Evolutionary conservation across 2,888 invertebrate genomes (phyloP).

Genomic region (Gandaritis pyraliata): DNA sequence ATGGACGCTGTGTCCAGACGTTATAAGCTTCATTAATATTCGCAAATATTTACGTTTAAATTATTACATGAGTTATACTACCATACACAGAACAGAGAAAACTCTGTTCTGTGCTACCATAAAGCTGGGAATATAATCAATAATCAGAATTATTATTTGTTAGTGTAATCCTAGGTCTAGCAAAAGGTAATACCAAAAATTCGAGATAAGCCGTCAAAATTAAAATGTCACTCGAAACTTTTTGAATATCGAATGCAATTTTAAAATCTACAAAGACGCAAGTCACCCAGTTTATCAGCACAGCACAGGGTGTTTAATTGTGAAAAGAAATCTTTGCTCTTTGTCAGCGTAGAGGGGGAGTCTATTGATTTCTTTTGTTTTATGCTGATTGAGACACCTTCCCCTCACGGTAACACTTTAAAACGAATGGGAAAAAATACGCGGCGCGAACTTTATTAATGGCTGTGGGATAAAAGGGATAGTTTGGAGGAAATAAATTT

Average conservation of each 20-base stretch:
- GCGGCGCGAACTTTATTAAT: slow-evolving; percentile 51
- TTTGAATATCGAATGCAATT: slow-evolving; percentile 1
- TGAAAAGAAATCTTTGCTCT: slow-evolving; percentile 85
- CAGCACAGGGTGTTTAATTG: slow-evolving; percentile 79
- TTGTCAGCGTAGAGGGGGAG: slow-evolving; percentile 75
- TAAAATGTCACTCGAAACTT: neutral
- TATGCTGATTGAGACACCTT: slow-evolving; percentile 85
- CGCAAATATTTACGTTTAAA: neutral
- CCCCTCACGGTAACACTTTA: slow-evolving; percentile 72
- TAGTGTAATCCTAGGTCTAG: no score
- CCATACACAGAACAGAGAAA: no score
- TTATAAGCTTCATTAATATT: slow-evolving; percentile 21
- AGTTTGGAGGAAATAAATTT: slow-evolving; percentile 29
- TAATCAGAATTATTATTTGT: no score
- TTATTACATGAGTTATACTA: no score
- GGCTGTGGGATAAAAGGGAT: slow-evolving; percentile 34
- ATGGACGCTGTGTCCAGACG: slow-evolving; percentile 57
- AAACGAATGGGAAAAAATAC: slow-evolving; percentile 67
- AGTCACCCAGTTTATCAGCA: slow-evolving; percentile 72
- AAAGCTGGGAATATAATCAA: no score
- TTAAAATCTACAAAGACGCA: slow-evolving; percentile 48
- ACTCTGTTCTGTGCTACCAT: no score
- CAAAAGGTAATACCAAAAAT: no score
- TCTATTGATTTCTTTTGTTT: slow-evolving; percentile 85
- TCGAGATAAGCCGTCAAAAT: no score